Evolutionary conservation across 2,113 vertebrate species (phyloP).

Genomic region (Seriola dumerili): DNA sequence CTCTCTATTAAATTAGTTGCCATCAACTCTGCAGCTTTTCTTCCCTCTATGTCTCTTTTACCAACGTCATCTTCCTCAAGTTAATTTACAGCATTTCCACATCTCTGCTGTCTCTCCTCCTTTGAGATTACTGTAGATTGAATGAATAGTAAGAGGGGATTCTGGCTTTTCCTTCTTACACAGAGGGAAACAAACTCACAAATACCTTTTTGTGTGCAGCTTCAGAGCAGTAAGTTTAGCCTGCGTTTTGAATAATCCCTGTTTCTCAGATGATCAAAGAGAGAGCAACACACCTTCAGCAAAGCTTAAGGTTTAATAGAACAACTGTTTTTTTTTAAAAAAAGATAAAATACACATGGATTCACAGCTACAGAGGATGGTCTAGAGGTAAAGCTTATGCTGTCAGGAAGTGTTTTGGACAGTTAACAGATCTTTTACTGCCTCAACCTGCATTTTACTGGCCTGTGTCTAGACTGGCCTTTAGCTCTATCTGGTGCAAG

Average conservation of each 20-base stretch:
- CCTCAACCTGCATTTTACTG: background rate
- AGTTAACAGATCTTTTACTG: background rate
- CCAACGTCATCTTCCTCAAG: background rate
- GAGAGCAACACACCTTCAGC: background rate
- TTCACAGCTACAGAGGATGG: background rate
- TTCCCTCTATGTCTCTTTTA: background rate
- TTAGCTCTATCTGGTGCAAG: background rate
- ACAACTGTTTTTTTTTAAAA: background rate
- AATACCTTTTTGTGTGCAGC: background rate
- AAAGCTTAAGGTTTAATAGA: background rate
- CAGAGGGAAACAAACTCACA: no score
- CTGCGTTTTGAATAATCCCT: background rate
- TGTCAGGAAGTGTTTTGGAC: background rate
- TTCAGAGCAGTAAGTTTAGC: background rate
- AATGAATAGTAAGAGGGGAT: background rate
- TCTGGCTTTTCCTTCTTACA: background rate
- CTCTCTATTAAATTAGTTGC: conserved; percentile 20
- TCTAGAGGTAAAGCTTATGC: background rate
- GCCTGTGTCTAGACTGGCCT: background rate
- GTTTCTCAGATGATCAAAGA: background rate
- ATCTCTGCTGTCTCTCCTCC: background rate
- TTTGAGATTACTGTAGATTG: background rate
- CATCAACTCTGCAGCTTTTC: background rate
- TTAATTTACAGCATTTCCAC: conserved; percentile 12
- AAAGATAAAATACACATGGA: background rate